These are phyloP conservation scores for Chaetodon trifascialis DNA, from an alignment of 2,113 vertebrate species.

Conservation along the genomic window DNA sequence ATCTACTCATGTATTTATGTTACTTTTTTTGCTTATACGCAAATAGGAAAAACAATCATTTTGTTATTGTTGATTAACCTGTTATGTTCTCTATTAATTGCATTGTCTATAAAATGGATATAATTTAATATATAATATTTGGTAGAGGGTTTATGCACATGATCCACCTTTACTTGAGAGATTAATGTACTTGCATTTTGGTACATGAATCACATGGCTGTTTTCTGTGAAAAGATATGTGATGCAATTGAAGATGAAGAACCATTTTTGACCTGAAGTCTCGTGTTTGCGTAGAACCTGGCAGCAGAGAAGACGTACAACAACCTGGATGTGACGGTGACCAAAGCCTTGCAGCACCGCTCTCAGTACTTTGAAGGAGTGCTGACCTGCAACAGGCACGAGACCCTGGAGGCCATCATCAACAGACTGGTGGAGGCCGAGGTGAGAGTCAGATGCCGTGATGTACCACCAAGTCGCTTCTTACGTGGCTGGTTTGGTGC, in stretches of 20 bases:
- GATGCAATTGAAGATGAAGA: not conserved
- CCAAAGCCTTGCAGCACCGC: constrained; percentile 94
- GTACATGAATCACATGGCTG: not conserved
- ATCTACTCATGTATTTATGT: not conserved
- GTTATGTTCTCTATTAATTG: not conserved
- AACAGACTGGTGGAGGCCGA: constrained; percentile 96
- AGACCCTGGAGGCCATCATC: constrained; percentile 95
- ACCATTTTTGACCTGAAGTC: not conserved
- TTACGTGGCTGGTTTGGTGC: not conserved
- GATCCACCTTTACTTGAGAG: not conserved
- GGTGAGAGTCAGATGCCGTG: constrained; percentile 78
- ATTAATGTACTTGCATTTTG: not conserved
- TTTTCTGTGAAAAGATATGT: not conserved
- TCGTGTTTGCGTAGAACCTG: constrained; percentile 87
- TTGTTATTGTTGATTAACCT: not conserved
- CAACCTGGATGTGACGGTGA: constrained; percentile 97
- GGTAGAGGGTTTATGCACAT: not conserved
- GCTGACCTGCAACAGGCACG: constrained; percentile 92
- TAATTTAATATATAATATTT: no score
- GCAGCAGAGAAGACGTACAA: constrained; percentile 99
- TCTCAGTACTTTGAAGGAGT: constrained; percentile 98
- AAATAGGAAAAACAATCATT: not conserved
- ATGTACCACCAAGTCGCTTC: not conserved
- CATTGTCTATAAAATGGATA: not conserved
- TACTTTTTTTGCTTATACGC: not conserved